Conservation (phyloP, 2,888 invertebrate species). For the Oasisia sp. region DNA sequence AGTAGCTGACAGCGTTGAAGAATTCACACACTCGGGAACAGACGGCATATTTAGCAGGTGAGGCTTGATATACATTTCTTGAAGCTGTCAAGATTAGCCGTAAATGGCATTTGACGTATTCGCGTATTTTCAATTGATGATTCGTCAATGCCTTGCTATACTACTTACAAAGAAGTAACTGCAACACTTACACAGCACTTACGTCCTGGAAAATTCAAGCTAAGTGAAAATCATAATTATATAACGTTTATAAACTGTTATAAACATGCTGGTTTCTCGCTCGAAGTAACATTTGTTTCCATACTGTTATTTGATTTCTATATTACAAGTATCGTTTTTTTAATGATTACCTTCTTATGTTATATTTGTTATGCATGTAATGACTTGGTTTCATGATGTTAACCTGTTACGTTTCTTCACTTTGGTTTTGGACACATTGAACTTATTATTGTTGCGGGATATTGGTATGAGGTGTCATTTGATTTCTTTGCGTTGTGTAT, state of each 20-base stretch:
- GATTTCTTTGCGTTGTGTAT: neutral
- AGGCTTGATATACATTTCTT: neutral
- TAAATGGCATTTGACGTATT: neutral
- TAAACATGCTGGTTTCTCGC: neutral
- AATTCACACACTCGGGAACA: neutral
- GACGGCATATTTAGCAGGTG: neutral
- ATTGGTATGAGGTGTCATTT: neutral
- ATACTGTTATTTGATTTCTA: neutral
- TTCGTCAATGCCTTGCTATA: neutral
- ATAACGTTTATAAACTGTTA: neutral
- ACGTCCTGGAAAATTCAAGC: too few species aligned
- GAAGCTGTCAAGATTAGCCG: neutral
- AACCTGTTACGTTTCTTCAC: neutral
- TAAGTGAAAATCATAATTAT: neutral
- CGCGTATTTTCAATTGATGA: neutral
- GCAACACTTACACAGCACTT: too few species aligned
- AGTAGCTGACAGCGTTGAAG: neutral
- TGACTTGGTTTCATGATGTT: neutral
- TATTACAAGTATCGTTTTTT: neutral
- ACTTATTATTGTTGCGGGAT: neutral
- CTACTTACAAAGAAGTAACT: neutral
- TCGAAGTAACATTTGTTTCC: neutral
- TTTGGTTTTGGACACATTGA: neutral
- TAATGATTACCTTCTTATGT: neutral
- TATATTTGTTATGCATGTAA: neutral